A percentile compares a stretch with the other conserved stretches of the same genome.
These are phyloP conservation scores for Drosophila bipectinata DNA, from an alignment of 1,140 invertebrate species.

Conservation along the genomic window DNA sequence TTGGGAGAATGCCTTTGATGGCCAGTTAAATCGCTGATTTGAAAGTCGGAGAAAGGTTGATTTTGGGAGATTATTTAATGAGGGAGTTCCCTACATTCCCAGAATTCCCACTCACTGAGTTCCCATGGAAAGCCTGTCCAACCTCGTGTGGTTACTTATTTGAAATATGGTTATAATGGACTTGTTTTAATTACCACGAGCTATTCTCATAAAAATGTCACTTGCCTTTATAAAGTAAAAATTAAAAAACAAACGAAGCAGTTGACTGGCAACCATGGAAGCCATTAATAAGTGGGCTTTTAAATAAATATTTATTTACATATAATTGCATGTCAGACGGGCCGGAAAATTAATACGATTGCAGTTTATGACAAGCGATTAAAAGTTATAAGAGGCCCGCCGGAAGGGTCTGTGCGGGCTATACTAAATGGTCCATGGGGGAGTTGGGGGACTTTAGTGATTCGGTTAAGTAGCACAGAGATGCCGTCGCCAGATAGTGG, in stretches of 20 bases:
- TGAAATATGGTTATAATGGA: background rate
- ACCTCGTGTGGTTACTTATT: background rate
- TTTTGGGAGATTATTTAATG: slow-evolving; percentile 10
- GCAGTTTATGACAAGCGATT: slow-evolving; percentile 80
- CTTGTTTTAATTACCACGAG: background rate
- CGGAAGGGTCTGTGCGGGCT: background rate
- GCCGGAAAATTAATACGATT: slow-evolving; percentile 72
- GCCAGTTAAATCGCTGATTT: slow-evolving; percentile 35
- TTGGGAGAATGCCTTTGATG: slow-evolving; percentile 40
- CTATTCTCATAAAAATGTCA: background rate
- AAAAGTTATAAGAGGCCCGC: slow-evolving; percentile 58
- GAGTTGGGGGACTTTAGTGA: slow-evolving; percentile 23
- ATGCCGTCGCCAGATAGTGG: slow-evolving; percentile 67
- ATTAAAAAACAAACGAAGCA: slow-evolving; percentile 9
- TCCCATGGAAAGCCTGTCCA: slow-evolving; percentile 1
- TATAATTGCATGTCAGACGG: slow-evolving; percentile 64
- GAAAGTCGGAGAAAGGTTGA: slow-evolving; percentile 22
- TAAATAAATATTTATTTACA: slow-evolving; percentile 80
- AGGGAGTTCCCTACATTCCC: slow-evolving; percentile 14
- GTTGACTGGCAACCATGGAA: slow-evolving; percentile 16
- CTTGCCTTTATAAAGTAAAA: background rate
- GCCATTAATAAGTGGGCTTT: slow-evolving; percentile 71
- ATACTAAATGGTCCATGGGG: slow-evolving; percentile 36
- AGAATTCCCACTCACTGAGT: slow-evolving; percentile 5
- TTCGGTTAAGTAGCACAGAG: slow-evolving; percentile 71